Conservation (phyloP, 2,888 invertebrate genomes). For the Drosophila robusta region DNA sequence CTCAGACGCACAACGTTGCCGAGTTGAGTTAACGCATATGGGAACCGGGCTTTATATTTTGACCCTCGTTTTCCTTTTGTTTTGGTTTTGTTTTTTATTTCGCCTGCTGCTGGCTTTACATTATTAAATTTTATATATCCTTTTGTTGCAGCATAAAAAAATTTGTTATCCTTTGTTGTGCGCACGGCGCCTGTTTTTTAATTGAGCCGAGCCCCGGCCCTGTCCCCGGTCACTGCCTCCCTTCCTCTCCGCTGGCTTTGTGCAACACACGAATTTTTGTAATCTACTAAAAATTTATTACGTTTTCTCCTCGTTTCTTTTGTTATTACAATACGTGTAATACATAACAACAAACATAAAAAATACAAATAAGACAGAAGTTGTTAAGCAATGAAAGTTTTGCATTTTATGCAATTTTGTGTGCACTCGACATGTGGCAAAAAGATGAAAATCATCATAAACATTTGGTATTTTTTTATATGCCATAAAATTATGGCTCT, state of each 20-base stretch:
- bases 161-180: slow-evolving; percentile 72
- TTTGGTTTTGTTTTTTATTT: slow-evolving; percentile 19
- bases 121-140: slow-evolving; percentile 75
- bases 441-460: slow-evolving; percentile 26
- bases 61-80: slow-evolving; percentile 6
- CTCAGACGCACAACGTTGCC: slow-evolving; percentile 13
- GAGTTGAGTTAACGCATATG: slow-evolving; percentile 78
- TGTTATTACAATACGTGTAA: slow-evolving; percentile 54
- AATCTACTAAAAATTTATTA: slow-evolving; percentile 75
- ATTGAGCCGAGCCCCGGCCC: slow-evolving; percentile 53
- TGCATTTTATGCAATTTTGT: slow-evolving; percentile 52
- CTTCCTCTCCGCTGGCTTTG: slow-evolving; percentile 45
- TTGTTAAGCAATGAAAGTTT: slow-evolving; percentile 47
- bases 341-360: slow-evolving; percentile 16
- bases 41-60: slow-evolving; percentile 50
- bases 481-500: slow-evolving; percentile 27
- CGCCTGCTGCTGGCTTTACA: slow-evolving; percentile 47
- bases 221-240: background rate
- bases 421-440: slow-evolving; percentile 22
- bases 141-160: slow-evolving; percentile 61
- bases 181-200: slow-evolving; percentile 57
- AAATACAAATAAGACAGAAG: background rate
- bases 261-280: slow-evolving; percentile 57
- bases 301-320: slow-evolving; percentile 46
- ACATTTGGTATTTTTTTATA: slow-evolving; percentile 16